A percentile compares a stretch with the other conserved stretches of the same genome.
Evolutionary conservation across 2,888 invertebrate genomes (phyloP).

Genomic region (Hermaeophaga mercurialis): DNA sequence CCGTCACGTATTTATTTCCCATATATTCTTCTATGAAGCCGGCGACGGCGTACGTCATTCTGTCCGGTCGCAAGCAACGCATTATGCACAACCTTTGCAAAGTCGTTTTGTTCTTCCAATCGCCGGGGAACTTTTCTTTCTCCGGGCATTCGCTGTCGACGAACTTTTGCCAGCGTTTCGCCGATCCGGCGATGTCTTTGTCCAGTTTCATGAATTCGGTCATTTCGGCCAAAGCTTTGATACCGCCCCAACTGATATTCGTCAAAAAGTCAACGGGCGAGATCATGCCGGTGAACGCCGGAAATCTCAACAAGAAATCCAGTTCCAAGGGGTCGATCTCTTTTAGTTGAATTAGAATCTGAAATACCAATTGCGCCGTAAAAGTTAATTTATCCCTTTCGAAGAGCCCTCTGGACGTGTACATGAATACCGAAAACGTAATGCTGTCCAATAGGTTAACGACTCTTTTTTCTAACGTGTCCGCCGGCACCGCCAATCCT

Average conservation of each 20-base stretch:
- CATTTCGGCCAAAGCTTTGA: slow-evolving; percentile 75
- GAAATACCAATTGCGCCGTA: slow-evolving; percentile 77
- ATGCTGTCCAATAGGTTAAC: slow-evolving; percentile 83
- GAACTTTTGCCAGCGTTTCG: slow-evolving; percentile 92
- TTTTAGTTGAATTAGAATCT: slow-evolving; percentile 67
- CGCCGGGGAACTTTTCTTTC: slow-evolving; percentile 91
- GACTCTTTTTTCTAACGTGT: slow-evolving; percentile 75
- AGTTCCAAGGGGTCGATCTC: slow-evolving; percentile 78
- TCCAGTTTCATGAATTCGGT: slow-evolving; percentile 84
- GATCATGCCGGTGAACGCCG: slow-evolving; percentile 72
- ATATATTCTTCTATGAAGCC: slow-evolving; percentile 89
- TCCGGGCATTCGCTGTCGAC: slow-evolving; percentile 92
- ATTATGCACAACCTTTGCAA: slow-evolving; percentile 90
- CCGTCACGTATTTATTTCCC: slow-evolving; percentile 80
- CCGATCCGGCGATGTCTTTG: slow-evolving; percentile 88
- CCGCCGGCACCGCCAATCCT: slow-evolving; percentile 67
- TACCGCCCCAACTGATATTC: slow-evolving; percentile 88
- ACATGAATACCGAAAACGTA: slow-evolving; percentile 83
- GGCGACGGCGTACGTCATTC: slow-evolving; percentile 92
- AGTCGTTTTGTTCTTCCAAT: slow-evolving; percentile 90
- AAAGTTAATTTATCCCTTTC: slow-evolving; percentile 92
- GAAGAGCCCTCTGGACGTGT: slow-evolving; percentile 89
- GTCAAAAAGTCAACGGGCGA: slow-evolving; percentile 86
- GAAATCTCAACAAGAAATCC: slow-evolving; percentile 87
- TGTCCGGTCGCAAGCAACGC: slow-evolving; percentile 87